Percentiles rank a stretch among this genome's conserved stretches.
These are phyloP conservation scores for Plestiodon gilberti DNA, from an alignment of 2,113 vertebrate genomes.

Conservation along the genomic window DNA sequence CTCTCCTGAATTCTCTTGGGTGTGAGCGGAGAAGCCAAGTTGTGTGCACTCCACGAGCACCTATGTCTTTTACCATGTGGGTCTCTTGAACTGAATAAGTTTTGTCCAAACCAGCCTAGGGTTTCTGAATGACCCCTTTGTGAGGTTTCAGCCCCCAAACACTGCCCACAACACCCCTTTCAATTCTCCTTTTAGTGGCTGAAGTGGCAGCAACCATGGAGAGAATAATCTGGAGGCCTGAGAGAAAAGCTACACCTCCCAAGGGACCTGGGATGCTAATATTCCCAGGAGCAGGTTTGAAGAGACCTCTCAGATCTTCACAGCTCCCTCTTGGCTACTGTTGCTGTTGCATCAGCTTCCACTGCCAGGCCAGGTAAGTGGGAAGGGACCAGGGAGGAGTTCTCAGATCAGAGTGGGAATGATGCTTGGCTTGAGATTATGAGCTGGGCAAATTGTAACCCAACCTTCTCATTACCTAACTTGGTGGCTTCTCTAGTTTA, in stretches of 20 bases:
- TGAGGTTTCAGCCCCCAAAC: no score
- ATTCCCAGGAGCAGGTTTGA: not conserved
- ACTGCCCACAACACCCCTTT: not conserved
- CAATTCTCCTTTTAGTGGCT: not conserved
- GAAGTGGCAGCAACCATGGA: not conserved
- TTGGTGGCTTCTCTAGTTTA: not conserved
- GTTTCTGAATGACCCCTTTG: not conserved
- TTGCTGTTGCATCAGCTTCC: no score
- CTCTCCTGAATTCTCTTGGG: no score
- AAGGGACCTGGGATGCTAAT: not conserved
- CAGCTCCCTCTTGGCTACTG: not conserved
- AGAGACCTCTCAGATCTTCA: not conserved
- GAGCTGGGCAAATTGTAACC: not conserved
- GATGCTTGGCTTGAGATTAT: not conserved
- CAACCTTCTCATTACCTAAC: not conserved
- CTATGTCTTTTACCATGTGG: no score
- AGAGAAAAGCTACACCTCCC: not conserved
- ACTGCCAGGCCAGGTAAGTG: not conserved
- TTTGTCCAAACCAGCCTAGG: no score
- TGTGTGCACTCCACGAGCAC: no score
- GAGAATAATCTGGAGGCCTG: no score
- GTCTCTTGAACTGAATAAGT: no score
- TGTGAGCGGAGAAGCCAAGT: no score
- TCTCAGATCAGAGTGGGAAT: not conserved
- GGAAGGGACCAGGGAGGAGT: not conserved